Conservation (phyloP, 2,797 vertebrate genomes). For the Ceyx erithaca region DNA sequence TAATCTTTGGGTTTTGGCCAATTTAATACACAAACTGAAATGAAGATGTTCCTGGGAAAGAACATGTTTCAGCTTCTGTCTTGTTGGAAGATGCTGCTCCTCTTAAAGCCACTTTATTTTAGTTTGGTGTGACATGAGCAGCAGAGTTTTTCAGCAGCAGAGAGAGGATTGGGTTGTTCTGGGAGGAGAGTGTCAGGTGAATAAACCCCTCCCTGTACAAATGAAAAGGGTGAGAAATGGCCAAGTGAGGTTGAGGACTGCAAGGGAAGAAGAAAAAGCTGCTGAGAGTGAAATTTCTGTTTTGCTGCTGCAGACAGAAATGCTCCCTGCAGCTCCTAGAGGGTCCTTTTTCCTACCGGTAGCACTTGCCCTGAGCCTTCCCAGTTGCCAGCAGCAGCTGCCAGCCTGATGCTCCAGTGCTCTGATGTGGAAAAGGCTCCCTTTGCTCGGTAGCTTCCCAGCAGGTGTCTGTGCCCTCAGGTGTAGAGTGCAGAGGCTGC, state of each 20-base stretch:
- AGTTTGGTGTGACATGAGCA: background rate
- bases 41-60: background rate
- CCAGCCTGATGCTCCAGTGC: background rate
- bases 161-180: background rate
- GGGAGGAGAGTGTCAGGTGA: background rate
- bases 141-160: background rate
- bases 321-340: background rate
- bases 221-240: background rate
- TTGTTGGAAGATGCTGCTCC: background rate
- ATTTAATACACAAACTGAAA: background rate
- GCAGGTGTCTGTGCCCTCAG: background rate
- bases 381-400: background rate
- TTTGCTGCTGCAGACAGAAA: background rate
- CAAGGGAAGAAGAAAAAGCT: background rate
- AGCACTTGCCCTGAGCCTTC: background rate
- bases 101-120: background rate
- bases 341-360: background rate
- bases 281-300: fast-evolving
- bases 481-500: background rate
- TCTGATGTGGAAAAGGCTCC: background rate
- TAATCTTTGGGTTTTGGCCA: background rate
- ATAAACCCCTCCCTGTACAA: background rate
- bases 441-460: background rate
- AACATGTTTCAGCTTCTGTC: background rate
- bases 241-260: background rate